Conservation (phyloP, 2,888 invertebrate species). For the Oligia fasciuncula region DNA sequence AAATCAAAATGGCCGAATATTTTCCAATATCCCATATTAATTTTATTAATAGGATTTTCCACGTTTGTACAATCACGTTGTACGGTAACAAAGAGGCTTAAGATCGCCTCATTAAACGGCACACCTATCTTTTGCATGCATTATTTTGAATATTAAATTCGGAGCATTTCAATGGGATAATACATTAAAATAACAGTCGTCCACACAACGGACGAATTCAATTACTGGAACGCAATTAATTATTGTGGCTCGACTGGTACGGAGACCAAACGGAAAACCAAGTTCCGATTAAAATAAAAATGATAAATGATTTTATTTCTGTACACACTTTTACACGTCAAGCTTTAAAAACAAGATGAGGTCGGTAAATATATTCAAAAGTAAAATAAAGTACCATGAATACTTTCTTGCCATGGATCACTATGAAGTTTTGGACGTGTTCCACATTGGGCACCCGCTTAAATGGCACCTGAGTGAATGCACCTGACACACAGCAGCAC, state of each 20-base stretch:
- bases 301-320: background rate
- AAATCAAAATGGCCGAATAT: background rate
- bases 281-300: background rate
- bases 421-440: too few relatives aligned
- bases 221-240: constrained; percentile 23
- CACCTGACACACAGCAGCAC: too few relatives aligned
- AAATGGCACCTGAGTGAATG: too few relatives aligned
- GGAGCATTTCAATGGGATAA: too few relatives aligned
- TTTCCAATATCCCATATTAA: background rate
- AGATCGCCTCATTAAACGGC: background rate
- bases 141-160: background rate
- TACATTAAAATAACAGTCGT: background rate
- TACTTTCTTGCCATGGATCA: background rate
- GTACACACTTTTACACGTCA: too few relatives aligned
- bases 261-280: background rate
- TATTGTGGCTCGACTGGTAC: background rate
- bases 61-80: background rate
- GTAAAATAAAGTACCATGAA: background rate
- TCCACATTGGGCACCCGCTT: too few relatives aligned
- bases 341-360: too few relatives aligned
- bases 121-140: background rate
- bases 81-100: constrained; percentile 1
- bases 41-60: background rate
- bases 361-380: background rate
- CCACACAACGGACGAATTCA: constrained; percentile 4